Evolutionary conservation across 2,113 vertebrate species (phyloP).

Genomic region (Calidris pygmaea): DNA sequence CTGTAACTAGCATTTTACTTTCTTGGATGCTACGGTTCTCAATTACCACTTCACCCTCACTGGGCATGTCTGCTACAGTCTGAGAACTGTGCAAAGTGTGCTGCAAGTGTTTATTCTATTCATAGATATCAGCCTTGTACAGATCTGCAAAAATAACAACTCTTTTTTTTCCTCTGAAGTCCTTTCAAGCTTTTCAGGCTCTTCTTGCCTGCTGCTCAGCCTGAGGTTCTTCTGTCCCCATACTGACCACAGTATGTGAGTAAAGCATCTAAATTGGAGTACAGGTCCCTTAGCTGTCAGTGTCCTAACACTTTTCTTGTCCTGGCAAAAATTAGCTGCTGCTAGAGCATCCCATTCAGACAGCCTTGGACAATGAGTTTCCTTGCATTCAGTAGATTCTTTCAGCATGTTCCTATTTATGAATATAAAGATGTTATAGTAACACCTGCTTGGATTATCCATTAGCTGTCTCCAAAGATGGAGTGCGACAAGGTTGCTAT

Average conservation of each 20-base stretch:
- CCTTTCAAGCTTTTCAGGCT: neutral
- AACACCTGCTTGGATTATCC: neutral
- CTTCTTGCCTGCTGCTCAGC: neutral
- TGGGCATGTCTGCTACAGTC: neutral
- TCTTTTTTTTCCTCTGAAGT: neutral
- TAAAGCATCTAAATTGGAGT: neutral
- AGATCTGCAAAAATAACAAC: neutral
- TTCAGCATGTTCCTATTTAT: neutral
- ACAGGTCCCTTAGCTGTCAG: neutral
- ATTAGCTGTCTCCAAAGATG: neutral
- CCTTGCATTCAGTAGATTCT: neutral
- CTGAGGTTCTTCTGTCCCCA: neutral
- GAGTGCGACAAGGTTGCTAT: neutral
- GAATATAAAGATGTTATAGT: neutral
- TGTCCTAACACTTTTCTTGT: neutral
- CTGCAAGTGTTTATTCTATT: neutral
- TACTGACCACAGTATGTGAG: no score
- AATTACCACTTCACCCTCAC: neutral
- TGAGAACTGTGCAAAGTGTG: neutral
- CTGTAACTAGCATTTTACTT: neutral
- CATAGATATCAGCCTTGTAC: neutral
- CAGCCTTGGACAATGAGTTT: neutral
- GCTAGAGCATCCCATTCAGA: neutral
- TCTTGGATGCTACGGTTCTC: neutral
- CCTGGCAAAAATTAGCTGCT: neutral